These are phyloP conservation scores for Sylvicapra grimmia DNA, from an alignment of 2,113 vertebrate genomes.

Conservation along the genomic window DNA sequence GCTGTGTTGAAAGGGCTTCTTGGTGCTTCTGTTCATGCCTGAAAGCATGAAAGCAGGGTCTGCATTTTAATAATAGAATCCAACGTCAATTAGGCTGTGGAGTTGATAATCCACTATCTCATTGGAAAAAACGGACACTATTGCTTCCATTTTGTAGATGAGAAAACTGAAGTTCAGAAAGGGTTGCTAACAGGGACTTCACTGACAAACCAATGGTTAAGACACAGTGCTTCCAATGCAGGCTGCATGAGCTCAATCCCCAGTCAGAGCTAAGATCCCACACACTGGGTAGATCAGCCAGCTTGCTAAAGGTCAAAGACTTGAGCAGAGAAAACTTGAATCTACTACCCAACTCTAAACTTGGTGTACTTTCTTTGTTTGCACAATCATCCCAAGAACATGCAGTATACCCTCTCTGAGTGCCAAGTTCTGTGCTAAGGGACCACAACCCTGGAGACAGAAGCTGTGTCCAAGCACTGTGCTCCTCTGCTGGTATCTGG, in stretches of 20 bases:
- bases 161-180: not conserved
- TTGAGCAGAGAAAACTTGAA: not conserved
- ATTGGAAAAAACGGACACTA: not conserved
- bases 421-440: not conserved
- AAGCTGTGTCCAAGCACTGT: not conserved
- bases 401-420: not conserved
- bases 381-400: not conserved
- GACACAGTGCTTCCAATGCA: not conserved
- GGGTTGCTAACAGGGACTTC: not conserved
- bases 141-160: not conserved
- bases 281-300: not conserved
- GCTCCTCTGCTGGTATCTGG: not conserved
- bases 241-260: not conserved
- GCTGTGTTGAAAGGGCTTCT: not conserved
- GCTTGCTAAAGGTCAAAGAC: not conserved
- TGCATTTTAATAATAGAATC: not conserved
- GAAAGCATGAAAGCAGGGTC: not conserved
- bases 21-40: not conserved
- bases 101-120: not conserved
- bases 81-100: not conserved
- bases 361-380: not conserved
- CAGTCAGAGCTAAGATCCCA: not conserved
- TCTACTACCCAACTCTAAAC: not conserved
- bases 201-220: not conserved
- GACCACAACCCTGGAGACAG: not conserved